Base-by-base conservation (phyloP, 2,797 vertebrate species). In the Nannoperca obscura region DNA sequence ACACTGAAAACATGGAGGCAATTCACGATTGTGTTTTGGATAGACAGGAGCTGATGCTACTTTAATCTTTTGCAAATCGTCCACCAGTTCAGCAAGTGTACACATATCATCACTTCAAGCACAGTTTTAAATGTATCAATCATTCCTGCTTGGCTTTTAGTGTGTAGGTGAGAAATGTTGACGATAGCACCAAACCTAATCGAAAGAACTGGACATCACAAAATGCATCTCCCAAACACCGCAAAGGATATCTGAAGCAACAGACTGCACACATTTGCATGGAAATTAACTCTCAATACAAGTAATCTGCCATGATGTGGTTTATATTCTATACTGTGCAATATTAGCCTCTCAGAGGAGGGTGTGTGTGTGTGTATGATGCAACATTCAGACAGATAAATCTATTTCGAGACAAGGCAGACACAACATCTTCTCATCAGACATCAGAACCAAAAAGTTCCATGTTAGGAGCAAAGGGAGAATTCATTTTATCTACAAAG, bases 31-130 rank as follows among this genome's bases (percentile, higher is more conserved):
- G 54, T 75, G 74, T 80, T 91, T 67, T 76, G 86, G 80, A 90
- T 81, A 80, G 81, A 76, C 63, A 5, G 82, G 57, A 74, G 85
- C 86, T 88, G 86, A 91, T 83, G 85, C 80, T 87, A 87, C 87
- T 93, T 92, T 93, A 92, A 91, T 94, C 63, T 82, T 87, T 78
- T 71, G 72, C 83, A 90, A 83, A 85, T 86, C 72, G 85, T 85
- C 60, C 81, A 93, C 42, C 50, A 86, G 30, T 76, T 83, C 36
- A 54, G 60, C 57, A 79, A 60, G 59, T 79, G 67, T 79, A 55
- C 78, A 85, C 72, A 89, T 60, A 76, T 78, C 66, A 72, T 53
- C 64, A 54, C 59, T 78, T 82, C 62, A 83, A 80, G 78, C 90
- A 85, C 70, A 76, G 53, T 86, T 87, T 71, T 47, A 79, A 86